Evolutionary conservation across 2,797 vertebrate genomes (phyloP).

Genomic region (Spizella passerina): DNA sequence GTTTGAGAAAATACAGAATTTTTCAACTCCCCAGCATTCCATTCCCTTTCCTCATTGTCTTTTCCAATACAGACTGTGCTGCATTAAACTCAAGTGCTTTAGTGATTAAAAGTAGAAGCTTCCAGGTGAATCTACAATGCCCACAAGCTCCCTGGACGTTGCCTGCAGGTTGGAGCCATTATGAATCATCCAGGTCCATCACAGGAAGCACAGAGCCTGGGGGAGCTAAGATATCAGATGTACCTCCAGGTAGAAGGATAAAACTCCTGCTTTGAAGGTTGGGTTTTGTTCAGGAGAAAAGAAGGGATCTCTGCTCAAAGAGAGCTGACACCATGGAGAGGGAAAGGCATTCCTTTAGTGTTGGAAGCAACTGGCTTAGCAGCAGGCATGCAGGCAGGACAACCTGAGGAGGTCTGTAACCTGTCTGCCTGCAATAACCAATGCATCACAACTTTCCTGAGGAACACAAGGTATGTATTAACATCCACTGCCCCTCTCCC

Average conservation of each 20-base stretch:
- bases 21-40: not conserved
- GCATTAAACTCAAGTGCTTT: not conserved
- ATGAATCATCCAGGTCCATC: fast-evolving
- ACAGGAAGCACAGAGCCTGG: not conserved
- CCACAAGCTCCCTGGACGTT: not conserved
- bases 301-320: not conserved
- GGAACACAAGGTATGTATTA: not conserved
- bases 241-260: not conserved
- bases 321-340: fast-evolving
- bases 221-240: not conserved
- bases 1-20: not conserved
- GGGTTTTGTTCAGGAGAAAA: not conserved
- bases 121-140: not conserved
- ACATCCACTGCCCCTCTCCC: no score
- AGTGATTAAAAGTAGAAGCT: not conserved
- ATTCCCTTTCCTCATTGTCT: not conserved
- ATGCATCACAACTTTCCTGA: not conserved
- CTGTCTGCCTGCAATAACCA: not conserved
- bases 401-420: not conserved
- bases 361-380: not conserved
- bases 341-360: not conserved
- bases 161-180: not conserved
- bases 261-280: not conserved
- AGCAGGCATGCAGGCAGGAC: not conserved
- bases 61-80: not conserved